Percentiles rank a stretch among this genome's conserved stretches.
Evolutionary conservation across 2,113 vertebrate genomes (phyloP).

Genomic region (Verasper variegatus): DNA sequence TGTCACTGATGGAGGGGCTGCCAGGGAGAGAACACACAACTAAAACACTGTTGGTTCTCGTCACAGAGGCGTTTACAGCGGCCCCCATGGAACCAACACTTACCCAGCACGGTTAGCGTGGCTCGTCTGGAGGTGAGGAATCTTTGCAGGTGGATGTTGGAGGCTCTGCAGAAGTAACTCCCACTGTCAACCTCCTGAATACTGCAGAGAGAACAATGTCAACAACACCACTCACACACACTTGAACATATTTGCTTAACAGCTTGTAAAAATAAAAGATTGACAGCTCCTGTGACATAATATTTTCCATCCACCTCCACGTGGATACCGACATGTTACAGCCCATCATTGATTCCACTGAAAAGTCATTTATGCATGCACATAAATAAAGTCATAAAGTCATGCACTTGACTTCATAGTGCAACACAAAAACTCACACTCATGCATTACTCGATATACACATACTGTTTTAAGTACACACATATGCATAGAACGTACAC

Average conservation of each 20-base stretch:
- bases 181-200: constrained; percentile 76
- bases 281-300: too few relatives aligned
- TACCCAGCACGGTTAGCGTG: constrained; percentile 78
- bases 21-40: not conserved
- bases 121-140: constrained; percentile 74
- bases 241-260: not conserved
- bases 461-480: too few relatives aligned
- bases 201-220: constrained; percentile 54
- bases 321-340: not conserved
- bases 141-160: constrained; percentile 71
- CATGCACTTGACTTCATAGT: too few relatives aligned
- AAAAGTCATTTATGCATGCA: too few relatives aligned
- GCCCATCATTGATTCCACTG: too few relatives aligned
- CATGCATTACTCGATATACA: too few relatives aligned
- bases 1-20: constrained; percentile 79
- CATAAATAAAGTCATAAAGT: too few relatives aligned
- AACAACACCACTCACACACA: not conserved
- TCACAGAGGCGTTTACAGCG: not conserved
- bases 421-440: too few relatives aligned
- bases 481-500: too few relatives aligned
- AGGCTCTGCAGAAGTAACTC: constrained; percentile 81
- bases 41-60: not conserved
- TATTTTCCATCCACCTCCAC: not conserved
- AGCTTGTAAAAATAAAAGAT: too few relatives aligned
- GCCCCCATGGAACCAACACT: not conserved